A percentile compares a stretch with the other conserved stretches of the same genome.
Conservation (phyloP, 1,140 invertebrate species). For the Chironomus tepperi region DNA sequence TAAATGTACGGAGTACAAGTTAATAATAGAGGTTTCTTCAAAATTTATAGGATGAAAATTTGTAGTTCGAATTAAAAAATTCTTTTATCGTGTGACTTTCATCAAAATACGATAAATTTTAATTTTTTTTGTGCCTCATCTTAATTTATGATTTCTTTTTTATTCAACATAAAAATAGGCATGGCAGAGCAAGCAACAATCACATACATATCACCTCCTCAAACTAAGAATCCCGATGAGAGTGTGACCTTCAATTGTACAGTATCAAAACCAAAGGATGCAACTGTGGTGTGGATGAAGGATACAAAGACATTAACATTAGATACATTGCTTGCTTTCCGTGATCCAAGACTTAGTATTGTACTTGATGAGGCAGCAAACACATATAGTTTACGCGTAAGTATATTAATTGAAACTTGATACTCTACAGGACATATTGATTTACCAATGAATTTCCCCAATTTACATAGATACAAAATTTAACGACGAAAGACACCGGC, state of each 20-base stretch:
- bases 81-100: not conserved
- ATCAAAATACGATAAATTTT: not conserved
- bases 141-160: not conserved
- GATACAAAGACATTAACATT: not conserved
- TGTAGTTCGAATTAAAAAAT: constrained; percentile 5
- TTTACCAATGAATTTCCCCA: not conserved
- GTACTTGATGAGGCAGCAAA: not conserved
- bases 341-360: not conserved
- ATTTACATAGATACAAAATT: not conserved
- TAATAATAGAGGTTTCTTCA: not conserved
- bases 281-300: not conserved
- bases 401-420: not conserved
- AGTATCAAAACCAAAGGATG: not conserved
- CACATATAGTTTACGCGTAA: constrained; percentile 4
- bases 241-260: not conserved
- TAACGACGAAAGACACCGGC: not conserved
- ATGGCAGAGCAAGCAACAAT: not conserved
- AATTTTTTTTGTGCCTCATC: not conserved
- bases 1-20: too few species aligned
- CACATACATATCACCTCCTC: constrained; percentile 1
- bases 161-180: not conserved
- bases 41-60: not conserved
- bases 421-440: not conserved
- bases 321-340: not conserved
- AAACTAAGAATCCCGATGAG: not conserved